Conservation (phyloP, 2,797 vertebrate species). For the Peromyscus eremicus region DNA sequence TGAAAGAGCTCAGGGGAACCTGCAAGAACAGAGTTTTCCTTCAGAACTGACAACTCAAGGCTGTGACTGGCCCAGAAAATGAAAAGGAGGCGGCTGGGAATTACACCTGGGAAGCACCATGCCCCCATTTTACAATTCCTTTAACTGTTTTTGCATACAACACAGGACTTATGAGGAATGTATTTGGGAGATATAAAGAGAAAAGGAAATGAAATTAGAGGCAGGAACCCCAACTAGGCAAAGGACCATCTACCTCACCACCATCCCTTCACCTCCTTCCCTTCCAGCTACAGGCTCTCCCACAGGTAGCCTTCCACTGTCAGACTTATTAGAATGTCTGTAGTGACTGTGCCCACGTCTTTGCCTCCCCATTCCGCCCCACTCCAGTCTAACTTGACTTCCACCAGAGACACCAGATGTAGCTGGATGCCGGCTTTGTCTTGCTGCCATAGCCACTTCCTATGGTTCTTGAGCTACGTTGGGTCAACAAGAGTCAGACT, state of each 20-base stretch:
- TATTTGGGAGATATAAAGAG: constrained; percentile 21
- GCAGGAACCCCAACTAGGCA: not conserved
- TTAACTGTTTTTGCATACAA: not conserved
- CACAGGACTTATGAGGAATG: not conserved
- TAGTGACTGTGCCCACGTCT: not conserved
- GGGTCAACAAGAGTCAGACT: not conserved
- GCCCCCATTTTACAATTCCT: not conserved
- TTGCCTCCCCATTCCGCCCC: not conserved
- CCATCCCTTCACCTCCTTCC: not conserved
- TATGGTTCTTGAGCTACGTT: not conserved
- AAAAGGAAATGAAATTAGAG: not conserved
- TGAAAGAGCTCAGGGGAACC: not conserved
- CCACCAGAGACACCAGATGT: not conserved
- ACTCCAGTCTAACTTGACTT: not conserved
- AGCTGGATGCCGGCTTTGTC: accelerated
- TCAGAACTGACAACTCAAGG: not conserved
- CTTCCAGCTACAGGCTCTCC: not conserved
- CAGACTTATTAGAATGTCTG: not conserved
- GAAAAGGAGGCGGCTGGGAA: not conserved
- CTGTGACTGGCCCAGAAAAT: not conserved
- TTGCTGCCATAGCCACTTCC: not conserved
- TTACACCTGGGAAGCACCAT: not conserved
- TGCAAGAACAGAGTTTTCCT: not conserved
- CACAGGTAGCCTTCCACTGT: not conserved
- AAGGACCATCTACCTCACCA: too few species aligned